Percentiles rank a stretch among this genome's conserved stretches.
Conservation (phyloP, 2,888 invertebrate species). For the Mythimna loreyi region DNA sequence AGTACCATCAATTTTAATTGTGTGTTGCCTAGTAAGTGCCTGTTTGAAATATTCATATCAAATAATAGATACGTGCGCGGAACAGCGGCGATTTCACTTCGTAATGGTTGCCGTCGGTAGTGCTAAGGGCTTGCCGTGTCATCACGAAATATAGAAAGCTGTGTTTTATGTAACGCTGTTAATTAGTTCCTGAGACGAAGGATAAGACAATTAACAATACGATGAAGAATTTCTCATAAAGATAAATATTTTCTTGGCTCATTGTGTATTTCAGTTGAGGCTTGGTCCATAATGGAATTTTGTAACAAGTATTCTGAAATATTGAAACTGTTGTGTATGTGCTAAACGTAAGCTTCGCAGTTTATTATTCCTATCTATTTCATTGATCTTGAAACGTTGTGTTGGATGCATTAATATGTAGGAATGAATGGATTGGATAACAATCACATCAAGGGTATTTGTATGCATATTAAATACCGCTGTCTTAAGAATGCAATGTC, state of each 20-base stretch:
- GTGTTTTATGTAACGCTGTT: conserved; percentile 43
- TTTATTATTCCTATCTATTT: conserved; percentile 30
- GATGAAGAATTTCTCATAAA: conserved; percentile 14
- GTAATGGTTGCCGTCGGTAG: conserved; percentile 42
- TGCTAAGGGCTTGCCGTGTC: conserved; percentile 64
- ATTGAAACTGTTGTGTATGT: not conserved
- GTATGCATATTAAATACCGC: conserved; percentile 52
- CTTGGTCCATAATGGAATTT: conserved; percentile 3
- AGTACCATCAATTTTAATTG: conserved; percentile 33
- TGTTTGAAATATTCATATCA: conserved; percentile 59
- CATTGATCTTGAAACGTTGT: conserved; percentile 46
- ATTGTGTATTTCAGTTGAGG: conserved; percentile 1
- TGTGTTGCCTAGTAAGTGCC: conserved; percentile 28
- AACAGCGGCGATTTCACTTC: conserved; percentile 68
- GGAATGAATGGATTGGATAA: conserved; percentile 53
- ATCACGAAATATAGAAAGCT: conserved; percentile 74
- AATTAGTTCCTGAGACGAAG: conserved; percentile 39
- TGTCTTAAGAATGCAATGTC: conserved; percentile 47
- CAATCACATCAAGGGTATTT: conserved; percentile 51
- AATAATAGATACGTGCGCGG: conserved; percentile 50
- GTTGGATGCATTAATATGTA: conserved; percentile 50
- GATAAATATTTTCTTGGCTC: conserved; percentile 13
- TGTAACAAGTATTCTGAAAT: conserved; percentile 4
- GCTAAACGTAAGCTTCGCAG: not conserved
- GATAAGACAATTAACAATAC: conserved; percentile 26